Percentiles rank a stretch among this genome's conserved stretches.
Evolutionary conservation across 2,888 invertebrate genomes (phyloP).

Genomic region (Pemphredon lugubris): DNA sequence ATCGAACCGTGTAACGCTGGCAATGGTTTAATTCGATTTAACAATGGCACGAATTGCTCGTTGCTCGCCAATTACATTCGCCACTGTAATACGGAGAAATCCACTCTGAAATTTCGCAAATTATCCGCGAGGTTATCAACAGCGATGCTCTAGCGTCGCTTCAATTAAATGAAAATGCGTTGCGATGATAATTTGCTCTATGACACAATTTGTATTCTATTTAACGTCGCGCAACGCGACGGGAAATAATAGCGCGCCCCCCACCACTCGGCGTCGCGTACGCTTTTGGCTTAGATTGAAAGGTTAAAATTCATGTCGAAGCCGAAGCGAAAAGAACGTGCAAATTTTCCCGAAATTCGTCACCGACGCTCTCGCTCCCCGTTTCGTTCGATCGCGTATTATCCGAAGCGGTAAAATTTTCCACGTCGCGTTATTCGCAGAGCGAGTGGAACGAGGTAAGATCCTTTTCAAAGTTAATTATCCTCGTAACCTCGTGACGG

Average conservation of each 20-base stretch:
- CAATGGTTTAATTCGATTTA: slow-evolving; percentile 46
- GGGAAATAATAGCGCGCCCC: slow-evolving; percentile 9
- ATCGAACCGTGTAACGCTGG: slow-evolving; percentile 15
- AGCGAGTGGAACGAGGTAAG: slow-evolving; percentile 20
- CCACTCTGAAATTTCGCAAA: slow-evolving; percentile 39
- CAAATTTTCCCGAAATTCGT: neutral
- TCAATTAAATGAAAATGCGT: slow-evolving; percentile 46
- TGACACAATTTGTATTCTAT: slow-evolving; percentile 41
- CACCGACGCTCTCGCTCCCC: neutral
- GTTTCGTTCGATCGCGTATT: too few relatives aligned
- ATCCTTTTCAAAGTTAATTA: slow-evolving; percentile 51
- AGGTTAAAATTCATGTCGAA: neutral
- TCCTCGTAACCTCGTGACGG: slow-evolving; percentile 39
- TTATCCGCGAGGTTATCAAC: slow-evolving; percentile 39
- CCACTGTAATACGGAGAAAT: slow-evolving; percentile 32
- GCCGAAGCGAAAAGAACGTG: neutral
- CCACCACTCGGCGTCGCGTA: neutral
- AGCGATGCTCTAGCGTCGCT: neutral
- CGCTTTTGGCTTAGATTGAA: neutral
- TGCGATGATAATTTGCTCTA: slow-evolving; percentile 41
- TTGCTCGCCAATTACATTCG: slow-evolving; percentile 30
- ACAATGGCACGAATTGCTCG: slow-evolving; percentile 20
- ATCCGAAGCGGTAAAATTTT: slow-evolving; percentile 13
- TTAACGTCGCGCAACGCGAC: slow-evolving; percentile 21
- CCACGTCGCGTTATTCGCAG: slow-evolving; percentile 32